Evolutionary conservation across 2,888 invertebrate species (phyloP), one percentile per base, ranked within the genome.

Genomic region (Drosophila multiciliata): DNA sequence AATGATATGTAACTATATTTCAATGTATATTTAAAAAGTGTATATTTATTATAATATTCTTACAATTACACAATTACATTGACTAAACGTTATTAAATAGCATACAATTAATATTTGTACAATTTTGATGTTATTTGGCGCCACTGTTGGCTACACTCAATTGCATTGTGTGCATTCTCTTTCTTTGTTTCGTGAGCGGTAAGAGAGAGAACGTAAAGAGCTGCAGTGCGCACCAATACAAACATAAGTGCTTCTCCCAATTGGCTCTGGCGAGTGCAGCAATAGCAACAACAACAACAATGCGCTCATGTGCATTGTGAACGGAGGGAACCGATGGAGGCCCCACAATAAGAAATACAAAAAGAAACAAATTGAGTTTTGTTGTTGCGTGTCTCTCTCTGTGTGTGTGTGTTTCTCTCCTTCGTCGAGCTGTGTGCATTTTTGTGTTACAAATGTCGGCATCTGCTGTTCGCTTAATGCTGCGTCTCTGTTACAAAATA

Each of bases 401-500:
- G 32, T 32, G 17, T 40, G n/a, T 40, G 8, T 45, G 45, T 15
- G 20, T 23, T 23, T 15, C 45, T 26, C 64, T 23, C 65, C 66
- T 66, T 54, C 59, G 49, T 42, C 49, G 38, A 15, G 58, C 58
- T 68, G 54, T 75, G 69, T 90, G 90, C 90, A 87, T 78, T 90
- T 86, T 73, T 87, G 79, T 87, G 79, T 90, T 86, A 90, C 89
- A 90, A 76, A 73, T 72, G 75, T 73, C 82, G 66, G 81, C n/a
- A 85, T 80, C 79, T 75, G 69, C 70, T 71, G 69, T 68, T 53
- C 57, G 59, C 49, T 72, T 66, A 73, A 72, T 91, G 89, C 93
- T 92, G 92, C 69, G 89, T 32, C 83, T 90, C 92, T 92, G 92
- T 88, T 92, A 92, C 83, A 92, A 92, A 92, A 92, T 92, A 93